phyloP scores from a whole-genome alignment of 2,888 invertebrate genomes.

The Stenurella melanura region DNA sequence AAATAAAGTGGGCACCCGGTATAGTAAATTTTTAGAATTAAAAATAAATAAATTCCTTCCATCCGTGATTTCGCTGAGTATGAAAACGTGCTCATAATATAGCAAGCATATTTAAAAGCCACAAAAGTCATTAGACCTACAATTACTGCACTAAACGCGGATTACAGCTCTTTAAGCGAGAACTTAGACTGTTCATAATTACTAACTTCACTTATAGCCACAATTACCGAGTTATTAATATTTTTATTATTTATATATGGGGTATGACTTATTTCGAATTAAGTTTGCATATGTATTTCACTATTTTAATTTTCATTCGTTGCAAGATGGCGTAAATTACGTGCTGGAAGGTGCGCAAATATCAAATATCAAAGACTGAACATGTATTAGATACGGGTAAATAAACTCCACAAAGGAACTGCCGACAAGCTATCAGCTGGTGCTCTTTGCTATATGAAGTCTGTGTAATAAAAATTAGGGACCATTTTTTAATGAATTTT shows the following conservation, averaged over 20 bases:
- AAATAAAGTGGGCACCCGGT: too few species aligned
- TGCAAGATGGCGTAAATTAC: neutral
- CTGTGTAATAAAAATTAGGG: slow-evolving; percentile 5
- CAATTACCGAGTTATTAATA: slow-evolving; percentile 30
- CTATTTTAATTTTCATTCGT: neutral
- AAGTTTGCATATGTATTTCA: slow-evolving; percentile 1
- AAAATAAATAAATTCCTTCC: slow-evolving; percentile 9
- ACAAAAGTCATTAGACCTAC: slow-evolving; percentile 60
- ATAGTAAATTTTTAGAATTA: slow-evolving; percentile 4
- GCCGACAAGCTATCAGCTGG: slow-evolving; percentile 5
- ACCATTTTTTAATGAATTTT: neutral
- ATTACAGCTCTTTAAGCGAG: slow-evolving; percentile 48
- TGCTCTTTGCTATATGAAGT: neutral
- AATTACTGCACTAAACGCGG: slow-evolving; percentile 41
- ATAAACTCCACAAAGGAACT: slow-evolving; percentile 10
- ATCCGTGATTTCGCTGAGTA: neutral
- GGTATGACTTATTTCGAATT: slow-evolving; percentile 1
- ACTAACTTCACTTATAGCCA: slow-evolving; percentile 10
- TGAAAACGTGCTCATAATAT: slow-evolving; percentile 62
- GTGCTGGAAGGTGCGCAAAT: neutral
- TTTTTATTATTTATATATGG: slow-evolving; percentile 22
- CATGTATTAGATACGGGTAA: slow-evolving; percentile 26
- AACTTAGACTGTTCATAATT: slow-evolving; percentile 34
- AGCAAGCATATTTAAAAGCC: slow-evolving; percentile 62
- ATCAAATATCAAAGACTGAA: slow-evolving; percentile 25